phyloP scores from a whole-genome alignment of 1,140 invertebrate genomes.

The Drosophila ananassae region DNA sequence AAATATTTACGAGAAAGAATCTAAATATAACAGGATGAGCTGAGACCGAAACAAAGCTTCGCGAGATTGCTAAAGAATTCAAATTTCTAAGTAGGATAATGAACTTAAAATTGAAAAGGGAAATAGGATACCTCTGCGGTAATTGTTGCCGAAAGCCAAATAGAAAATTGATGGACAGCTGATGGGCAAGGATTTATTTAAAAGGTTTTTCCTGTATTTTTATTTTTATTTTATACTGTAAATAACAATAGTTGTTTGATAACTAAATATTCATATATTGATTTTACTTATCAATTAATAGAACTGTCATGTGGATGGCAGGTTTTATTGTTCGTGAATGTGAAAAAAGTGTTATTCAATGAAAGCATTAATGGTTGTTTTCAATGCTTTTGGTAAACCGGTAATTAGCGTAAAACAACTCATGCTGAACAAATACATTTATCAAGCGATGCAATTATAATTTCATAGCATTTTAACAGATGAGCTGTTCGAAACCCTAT shows the following conservation, averaged over 20 bases:
- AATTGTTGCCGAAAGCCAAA: not conserved
- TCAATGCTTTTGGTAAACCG: not conserved
- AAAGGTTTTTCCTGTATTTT: not conserved
- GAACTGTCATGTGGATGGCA: conserved; percentile 4
- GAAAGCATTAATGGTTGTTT: conserved; percentile 4
- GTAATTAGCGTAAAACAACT: conserved; percentile 30
- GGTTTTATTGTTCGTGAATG: not conserved
- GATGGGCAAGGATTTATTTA: not conserved
- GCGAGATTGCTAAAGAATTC: conserved; percentile 7
- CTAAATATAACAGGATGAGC: conserved; percentile 18
- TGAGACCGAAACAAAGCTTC: conserved; percentile 2
- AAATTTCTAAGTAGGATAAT: conserved; percentile 14
- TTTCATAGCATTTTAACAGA: conserved; percentile 19
- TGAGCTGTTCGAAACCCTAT: conserved; percentile 10
- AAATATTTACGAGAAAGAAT: conserved; percentile 25
- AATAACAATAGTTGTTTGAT: not conserved
- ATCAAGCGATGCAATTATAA: conserved; percentile 25
- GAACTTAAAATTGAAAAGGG: conserved; percentile 21
- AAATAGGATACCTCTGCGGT: conserved; percentile 9
- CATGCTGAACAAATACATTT: conserved; percentile 12
- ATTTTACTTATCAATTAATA: not conserved
- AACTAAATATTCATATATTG: not conserved
- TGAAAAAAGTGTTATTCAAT: not conserved
- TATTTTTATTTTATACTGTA: too few relatives aligned
- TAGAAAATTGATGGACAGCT: not conserved